Conservation (phyloP, 2,113 vertebrate species). For the Gnathonemus longibarbis region DNA sequence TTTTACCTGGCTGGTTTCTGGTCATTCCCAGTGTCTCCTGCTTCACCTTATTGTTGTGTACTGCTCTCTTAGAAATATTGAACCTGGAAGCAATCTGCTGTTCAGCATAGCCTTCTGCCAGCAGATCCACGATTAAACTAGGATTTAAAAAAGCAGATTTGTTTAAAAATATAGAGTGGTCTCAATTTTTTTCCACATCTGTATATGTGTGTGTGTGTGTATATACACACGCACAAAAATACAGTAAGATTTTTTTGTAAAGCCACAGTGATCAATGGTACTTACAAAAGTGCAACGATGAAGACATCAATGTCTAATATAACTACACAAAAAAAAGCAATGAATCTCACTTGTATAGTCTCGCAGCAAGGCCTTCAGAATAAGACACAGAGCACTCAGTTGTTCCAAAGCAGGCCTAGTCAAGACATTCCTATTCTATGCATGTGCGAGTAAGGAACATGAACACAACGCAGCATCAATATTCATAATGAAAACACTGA, state of each 20-base stretch:
- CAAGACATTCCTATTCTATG: not conserved
- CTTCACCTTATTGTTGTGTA: too few species aligned
- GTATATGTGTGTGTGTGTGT: not conserved
- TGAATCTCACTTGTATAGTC: not conserved
- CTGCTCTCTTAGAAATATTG: too few species aligned
- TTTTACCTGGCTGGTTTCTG: too few species aligned
- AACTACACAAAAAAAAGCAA: not conserved
- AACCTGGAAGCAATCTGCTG: too few species aligned
- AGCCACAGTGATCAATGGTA: not conserved
- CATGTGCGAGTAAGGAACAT: not conserved
- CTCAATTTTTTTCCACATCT: too few species aligned
- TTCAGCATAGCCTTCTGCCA: too few species aligned
- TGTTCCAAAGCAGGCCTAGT: not conserved
- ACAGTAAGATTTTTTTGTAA: not conserved
- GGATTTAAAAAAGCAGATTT: too few species aligned
- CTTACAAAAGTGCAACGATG: not conserved
- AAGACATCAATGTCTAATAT: not conserved
- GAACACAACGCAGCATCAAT: not conserved
- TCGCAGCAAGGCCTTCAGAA: not conserved
- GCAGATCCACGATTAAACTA: too few species aligned
- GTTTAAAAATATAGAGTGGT: too few species aligned
- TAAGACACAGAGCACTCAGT: not conserved
- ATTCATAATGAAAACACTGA: not conserved
- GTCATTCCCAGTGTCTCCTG: too few species aligned
- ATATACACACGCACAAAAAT: not conserved